Evolutionary conservation across 2,888 invertebrate species (phyloP).

Genomic region (Polydesmus complanatus): DNA sequence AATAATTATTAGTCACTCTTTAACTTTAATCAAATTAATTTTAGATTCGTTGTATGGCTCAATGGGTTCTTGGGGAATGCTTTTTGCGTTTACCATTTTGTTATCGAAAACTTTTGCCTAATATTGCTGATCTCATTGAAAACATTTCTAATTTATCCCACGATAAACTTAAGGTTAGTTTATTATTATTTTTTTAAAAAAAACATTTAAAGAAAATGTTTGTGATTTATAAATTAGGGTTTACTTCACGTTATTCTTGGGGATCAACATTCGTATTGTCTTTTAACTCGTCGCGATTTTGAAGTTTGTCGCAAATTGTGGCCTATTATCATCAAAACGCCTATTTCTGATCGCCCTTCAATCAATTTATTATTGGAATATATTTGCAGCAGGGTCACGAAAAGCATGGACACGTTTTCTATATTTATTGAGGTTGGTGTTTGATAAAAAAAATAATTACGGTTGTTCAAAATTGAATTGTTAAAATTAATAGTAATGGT

Average conservation of each 20-base stretch:
- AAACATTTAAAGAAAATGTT: conserved; percentile 17
- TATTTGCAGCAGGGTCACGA: conserved; percentile 24
- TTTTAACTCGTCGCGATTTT: conserved; percentile 64
- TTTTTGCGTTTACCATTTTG: conserved; percentile 54
- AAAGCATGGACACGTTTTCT: conserved; percentile 23
- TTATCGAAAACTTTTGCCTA: conserved; percentile 49
- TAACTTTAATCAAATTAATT: conserved; percentile 20
- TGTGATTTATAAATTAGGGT: too few species aligned
- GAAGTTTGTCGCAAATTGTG: conserved; percentile 52
- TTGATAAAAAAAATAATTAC: too few species aligned
- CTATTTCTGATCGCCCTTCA: conserved; percentile 71
- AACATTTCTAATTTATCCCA: conserved; percentile 45
- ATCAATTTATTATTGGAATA: conserved; percentile 43
- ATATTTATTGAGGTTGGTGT: conserved; percentile 19
- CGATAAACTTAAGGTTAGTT: conserved; percentile 49
- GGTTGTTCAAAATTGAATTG: neutral
- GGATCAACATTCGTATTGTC: conserved; percentile 43
- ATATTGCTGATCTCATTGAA: conserved; percentile 40
- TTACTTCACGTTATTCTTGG: conserved; percentile 60
- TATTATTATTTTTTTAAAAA: conserved; percentile 4
- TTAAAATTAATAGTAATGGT: neutral
- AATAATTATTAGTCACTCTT: too few species aligned
- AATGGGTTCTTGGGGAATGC: conserved; percentile 47
- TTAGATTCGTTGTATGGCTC: conserved; percentile 51
- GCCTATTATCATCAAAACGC: conserved; percentile 61